A percentile compares a stretch with the other conserved stretches of the same genome.
These are phyloP conservation scores for Lagorchestes hirsutus DNA, from an alignment of 2,797 vertebrate genomes.

Conservation along the genomic window DNA sequence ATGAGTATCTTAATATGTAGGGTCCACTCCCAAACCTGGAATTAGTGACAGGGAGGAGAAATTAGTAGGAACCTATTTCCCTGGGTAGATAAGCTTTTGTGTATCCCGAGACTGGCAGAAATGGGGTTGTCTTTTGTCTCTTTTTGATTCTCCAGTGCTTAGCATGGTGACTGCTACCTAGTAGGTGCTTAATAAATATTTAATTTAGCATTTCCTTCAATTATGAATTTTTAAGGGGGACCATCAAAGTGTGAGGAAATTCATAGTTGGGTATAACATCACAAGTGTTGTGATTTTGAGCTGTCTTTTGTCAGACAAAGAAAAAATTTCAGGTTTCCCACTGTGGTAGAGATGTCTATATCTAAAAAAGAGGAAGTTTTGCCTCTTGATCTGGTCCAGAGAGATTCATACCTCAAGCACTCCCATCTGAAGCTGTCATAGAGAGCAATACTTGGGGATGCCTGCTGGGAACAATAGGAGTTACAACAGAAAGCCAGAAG, in stretches of 20 bases:
- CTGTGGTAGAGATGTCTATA: neutral
- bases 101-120: neutral
- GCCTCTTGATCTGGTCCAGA: neutral
- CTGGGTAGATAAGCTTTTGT: neutral
- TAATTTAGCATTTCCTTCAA: neutral
- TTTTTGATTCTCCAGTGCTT: neutral
- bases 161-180: neutral
- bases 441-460: neutral
- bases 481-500: neutral
- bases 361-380: neutral
- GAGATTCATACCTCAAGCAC: neutral
- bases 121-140: neutral
- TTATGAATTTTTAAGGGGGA: neutral
- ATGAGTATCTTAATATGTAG: neutral
- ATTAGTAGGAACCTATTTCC: neutral
- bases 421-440: neutral
- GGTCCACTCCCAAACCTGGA: neutral
- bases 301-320: neutral
- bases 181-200: neutral
- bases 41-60: neutral
- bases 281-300: neutral
- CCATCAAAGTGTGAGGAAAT: neutral
- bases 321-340: neutral
- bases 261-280: neutral
- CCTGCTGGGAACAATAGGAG: neutral